Evolutionary conservation across 2,113 vertebrate species (phyloP).

Genomic region (Pseudorhombus dupliciocellatus): DNA sequence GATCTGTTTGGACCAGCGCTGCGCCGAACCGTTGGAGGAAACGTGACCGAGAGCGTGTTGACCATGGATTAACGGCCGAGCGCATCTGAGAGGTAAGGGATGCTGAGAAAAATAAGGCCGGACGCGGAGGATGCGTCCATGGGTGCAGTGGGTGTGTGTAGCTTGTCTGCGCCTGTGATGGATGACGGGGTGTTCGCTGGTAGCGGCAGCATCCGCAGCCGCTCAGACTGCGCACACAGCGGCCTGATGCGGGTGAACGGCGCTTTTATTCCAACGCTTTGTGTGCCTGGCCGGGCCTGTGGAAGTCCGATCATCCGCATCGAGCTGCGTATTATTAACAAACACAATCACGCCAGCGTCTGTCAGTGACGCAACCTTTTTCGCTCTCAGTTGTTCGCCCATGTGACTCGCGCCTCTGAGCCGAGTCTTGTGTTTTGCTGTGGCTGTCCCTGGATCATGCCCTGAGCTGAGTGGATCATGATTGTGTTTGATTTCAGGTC

Average conservation of each 20-base stretch:
- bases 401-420: neutral
- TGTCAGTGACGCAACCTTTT: slow-evolving; percentile 64
- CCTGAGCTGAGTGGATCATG: no score
- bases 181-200: slow-evolving; percentile 24
- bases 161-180: slow-evolving; percentile 31
- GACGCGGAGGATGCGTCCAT: slow-evolving; percentile 17
- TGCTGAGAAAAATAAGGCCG: slow-evolving; percentile 27
- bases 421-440: neutral
- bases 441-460: neutral
- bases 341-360: slow-evolving; percentile 72
- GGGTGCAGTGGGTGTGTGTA: neutral
- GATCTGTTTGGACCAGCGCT: slow-evolving; percentile 30
- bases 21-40: slow-evolving; percentile 34
- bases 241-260: slow-evolving; percentile 1
- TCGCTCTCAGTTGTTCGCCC: neutral
- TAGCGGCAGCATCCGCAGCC: slow-evolving; percentile 34
- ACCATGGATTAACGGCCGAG: slow-evolving; percentile 72
- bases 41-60: slow-evolving; percentile 40
- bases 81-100: slow-evolving; percentile 65
- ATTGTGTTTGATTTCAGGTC: no score
- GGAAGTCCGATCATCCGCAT: slow-evolving; percentile 66
- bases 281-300: slow-evolving; percentile 54
- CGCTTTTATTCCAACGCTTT: slow-evolving; percentile 43
- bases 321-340: slow-evolving; percentile 72
- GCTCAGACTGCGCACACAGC: neutral